Evolutionary conservation across 2,888 invertebrate species (phyloP).

Genomic region (Cephus runcator): DNA sequence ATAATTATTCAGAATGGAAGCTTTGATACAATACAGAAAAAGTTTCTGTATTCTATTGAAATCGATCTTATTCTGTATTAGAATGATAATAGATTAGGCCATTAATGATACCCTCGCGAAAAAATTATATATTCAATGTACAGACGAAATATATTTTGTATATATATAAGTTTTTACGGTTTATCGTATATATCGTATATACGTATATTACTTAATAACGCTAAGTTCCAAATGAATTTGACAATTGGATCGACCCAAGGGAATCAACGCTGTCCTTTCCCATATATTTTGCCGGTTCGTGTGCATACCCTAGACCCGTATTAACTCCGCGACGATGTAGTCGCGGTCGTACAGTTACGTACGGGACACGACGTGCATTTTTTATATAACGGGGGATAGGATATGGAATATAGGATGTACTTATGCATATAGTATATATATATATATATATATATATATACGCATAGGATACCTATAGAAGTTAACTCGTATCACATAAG

Average conservation of each 20-base stretch:
- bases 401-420: constrained; percentile 12
- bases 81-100: not conserved
- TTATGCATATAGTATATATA: not conserved
- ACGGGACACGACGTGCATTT: constrained; percentile 20
- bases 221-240: no score
- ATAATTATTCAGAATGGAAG: not conserved
- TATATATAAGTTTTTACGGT: no score
- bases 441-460: not conserved
- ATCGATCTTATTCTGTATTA: not conserved
- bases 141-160: no score
- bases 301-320: not conserved
- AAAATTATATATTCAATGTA: no score
- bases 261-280: not conserved
- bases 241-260: not conserved
- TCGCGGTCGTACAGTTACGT: constrained; percentile 20
- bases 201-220: no score
- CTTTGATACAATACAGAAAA: no score
- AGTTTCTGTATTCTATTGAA: not conserved
- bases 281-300: not conserved
- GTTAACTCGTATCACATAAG: not conserved
- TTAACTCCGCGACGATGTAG: not conserved
- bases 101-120: no score
- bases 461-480: not conserved
- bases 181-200: no score
- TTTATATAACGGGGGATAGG: constrained; percentile 17